Percentiles rank a stretch among this genome's conserved stretches.
Conservation (phyloP, 2,888 invertebrate species). For the Phortica okadai region DNA sequence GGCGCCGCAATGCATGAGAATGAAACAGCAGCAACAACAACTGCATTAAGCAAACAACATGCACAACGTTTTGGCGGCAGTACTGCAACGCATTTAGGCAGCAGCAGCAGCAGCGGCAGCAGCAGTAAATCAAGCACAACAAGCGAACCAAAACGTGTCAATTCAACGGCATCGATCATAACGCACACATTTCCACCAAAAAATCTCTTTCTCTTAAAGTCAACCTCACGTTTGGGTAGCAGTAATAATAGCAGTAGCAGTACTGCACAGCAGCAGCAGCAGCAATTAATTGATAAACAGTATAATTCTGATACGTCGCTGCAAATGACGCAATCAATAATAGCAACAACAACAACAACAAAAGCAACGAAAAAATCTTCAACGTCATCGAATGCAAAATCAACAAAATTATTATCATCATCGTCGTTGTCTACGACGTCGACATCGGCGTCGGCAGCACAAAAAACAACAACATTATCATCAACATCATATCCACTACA, state of each 20-base stretch:
- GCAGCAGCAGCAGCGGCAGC: constrained; percentile 30
- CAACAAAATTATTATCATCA: constrained; percentile 24
- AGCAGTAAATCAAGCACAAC: constrained; percentile 22
- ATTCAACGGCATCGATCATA: constrained; percentile 64
- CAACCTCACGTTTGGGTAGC: constrained; percentile 66
- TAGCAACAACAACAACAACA: not conserved
- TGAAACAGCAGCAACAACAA: constrained; percentile 38
- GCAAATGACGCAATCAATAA: constrained; percentile 67
- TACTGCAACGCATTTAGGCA: constrained; percentile 31
- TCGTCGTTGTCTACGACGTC: constrained; percentile 42
- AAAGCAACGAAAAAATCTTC: constrained; percentile 55
- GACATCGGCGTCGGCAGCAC: constrained; percentile 36
- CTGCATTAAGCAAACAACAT: constrained; percentile 44
- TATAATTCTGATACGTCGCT: constrained; percentile 12
- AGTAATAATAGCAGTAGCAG: constrained; percentile 38
- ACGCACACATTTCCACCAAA: constrained; percentile 76
- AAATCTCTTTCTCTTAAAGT: constrained; percentile 75
- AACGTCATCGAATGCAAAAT: constrained; percentile 64
- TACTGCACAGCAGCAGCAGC: constrained; percentile 28
- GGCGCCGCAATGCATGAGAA: constrained; percentile 62
- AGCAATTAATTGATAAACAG: constrained; percentile 42
- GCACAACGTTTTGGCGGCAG: constrained; percentile 28
- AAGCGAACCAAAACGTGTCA: constrained; percentile 29
- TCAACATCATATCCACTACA: constrained; percentile 33
- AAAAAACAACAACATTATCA: not conserved